Base-by-base conservation (phyloP, 2,113 vertebrate genomes). In the Caretta caretta region DNA sequence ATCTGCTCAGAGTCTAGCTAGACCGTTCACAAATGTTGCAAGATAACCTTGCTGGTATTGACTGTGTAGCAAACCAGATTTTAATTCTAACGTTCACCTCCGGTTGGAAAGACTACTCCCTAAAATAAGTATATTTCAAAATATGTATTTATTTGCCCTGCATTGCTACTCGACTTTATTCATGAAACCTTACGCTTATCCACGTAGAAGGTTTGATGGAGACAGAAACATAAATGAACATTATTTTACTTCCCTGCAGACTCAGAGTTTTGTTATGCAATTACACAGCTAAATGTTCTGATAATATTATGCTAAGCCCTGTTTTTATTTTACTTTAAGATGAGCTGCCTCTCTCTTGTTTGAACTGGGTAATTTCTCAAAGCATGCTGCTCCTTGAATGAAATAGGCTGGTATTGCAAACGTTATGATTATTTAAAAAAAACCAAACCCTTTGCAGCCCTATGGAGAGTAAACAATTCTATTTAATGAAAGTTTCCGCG, bases 401-500 rank as follows among this genome's bases (percentile, higher is more conserved):
- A 57, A 79, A 69, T 17, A 83, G 24, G 10, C 49, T 87, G 27
- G 49, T 10, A 1, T 6, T 4, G 5, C 86, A 27, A 72, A 49
- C 19, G 31, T 51, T 10, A 3, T 2, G 48, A 42, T 16, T 6
- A 17, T 53, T n/a, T 48, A 5, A 29, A 29, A 51, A 65, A 29
- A 38, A 85, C 31, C 38, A 86, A 91, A 19, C 35, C 13, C 3
- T 46, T 46, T 82, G 46, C 65, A 5, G 12, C 38, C 2, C 1
- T 0, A 0, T 1, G 54, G 76, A 59, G 87, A 8, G 62, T 0
- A 90, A 3, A 2, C 0, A 0, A 42, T 17, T 12, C 84, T 75
- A 42, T 22, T 46, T 24, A 85, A n/a, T 24, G 87, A 82, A 75
- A 89, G 53, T 53, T 95, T 49, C 81, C 84, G 35, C 22, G 89